phyloP scores from a whole-genome alignment of 2,113 vertebrate species.

The Uria lomvia region DNA sequence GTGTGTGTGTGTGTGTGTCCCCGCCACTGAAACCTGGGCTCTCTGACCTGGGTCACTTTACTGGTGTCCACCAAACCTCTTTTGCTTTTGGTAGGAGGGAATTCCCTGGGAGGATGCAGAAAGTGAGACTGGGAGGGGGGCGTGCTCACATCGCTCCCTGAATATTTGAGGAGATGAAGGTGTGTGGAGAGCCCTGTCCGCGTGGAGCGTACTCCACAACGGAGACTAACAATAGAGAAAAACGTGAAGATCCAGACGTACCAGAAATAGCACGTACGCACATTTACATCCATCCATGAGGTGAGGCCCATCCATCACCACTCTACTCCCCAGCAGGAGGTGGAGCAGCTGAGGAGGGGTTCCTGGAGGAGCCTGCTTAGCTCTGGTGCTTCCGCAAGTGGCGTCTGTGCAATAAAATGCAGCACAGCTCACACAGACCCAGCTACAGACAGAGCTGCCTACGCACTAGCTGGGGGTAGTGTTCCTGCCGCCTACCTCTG shows the following conservation, averaged over 20 bases:
- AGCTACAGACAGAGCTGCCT: background rate
- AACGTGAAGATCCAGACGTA: background rate
- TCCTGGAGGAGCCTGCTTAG: background rate
- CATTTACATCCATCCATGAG: background rate
- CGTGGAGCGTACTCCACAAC: accelerated
- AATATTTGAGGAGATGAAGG: background rate
- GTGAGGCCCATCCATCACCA: background rate
- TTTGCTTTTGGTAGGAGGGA: background rate
- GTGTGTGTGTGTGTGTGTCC: no score
- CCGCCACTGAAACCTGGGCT: background rate
- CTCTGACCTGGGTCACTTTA: background rate
- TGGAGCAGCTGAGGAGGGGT: background rate
- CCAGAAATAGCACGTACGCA: background rate
- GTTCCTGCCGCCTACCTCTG: background rate
- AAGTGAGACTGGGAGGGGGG: background rate
- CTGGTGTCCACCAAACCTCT: background rate
- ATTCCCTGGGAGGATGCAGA: background rate
- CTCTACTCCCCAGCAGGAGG: background rate
- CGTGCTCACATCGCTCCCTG: background rate
- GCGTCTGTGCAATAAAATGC: background rate
- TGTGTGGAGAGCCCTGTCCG: background rate
- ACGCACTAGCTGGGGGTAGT: background rate
- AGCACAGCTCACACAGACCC: accelerated
- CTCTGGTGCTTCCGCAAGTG: background rate
- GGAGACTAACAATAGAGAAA: background rate